These are phyloP conservation scores for Drosophila sulfurigaster DNA, from an alignment of 1,140 invertebrate genomes.

Conservation along the genomic window DNA sequence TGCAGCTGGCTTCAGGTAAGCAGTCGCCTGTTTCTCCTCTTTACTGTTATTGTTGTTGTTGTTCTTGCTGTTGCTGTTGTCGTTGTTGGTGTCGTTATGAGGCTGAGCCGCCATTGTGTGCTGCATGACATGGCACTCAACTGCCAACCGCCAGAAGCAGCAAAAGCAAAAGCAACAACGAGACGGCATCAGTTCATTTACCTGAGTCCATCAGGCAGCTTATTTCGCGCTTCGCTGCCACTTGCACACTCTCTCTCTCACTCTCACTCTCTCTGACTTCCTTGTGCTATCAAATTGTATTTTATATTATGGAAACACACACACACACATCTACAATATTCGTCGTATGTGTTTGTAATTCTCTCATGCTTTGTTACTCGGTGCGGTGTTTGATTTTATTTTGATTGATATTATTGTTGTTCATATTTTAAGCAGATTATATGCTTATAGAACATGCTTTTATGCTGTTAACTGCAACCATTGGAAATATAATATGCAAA, in stretches of 20 bases:
- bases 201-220: slow-evolving; percentile 75
- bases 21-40: neutral
- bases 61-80: slow-evolving; percentile 26
- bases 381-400: slow-evolving; percentile 67
- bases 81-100: slow-evolving; percentile 44
- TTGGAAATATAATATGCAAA: slow-evolving; percentile 3
- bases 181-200: slow-evolving; percentile 63
- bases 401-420: slow-evolving; percentile 74
- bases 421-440: slow-evolving; percentile 73
- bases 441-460: slow-evolving; percentile 33
- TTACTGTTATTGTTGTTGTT: slow-evolving; percentile 38
- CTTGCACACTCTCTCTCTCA: neutral
- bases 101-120: slow-evolving; percentile 15
- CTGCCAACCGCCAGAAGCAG: slow-evolving; percentile 41
- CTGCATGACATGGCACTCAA: slow-evolving; percentile 65
- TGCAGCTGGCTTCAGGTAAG: slow-evolving; percentile 43
- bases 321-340: neutral
- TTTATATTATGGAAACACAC: slow-evolving; percentile 8
- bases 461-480: slow-evolving; percentile 6
- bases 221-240: slow-evolving; percentile 64
- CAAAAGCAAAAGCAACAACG: slow-evolving; percentile 12
- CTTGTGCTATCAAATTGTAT: slow-evolving; percentile 62
- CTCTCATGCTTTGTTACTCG: slow-evolving; percentile 26
- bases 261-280: slow-evolving; percentile 28
- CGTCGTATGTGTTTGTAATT: slow-evolving; percentile 8